Evolutionary conservation across 2,797 vertebrate species (phyloP).

Genomic region (Emys orbicularis): DNA sequence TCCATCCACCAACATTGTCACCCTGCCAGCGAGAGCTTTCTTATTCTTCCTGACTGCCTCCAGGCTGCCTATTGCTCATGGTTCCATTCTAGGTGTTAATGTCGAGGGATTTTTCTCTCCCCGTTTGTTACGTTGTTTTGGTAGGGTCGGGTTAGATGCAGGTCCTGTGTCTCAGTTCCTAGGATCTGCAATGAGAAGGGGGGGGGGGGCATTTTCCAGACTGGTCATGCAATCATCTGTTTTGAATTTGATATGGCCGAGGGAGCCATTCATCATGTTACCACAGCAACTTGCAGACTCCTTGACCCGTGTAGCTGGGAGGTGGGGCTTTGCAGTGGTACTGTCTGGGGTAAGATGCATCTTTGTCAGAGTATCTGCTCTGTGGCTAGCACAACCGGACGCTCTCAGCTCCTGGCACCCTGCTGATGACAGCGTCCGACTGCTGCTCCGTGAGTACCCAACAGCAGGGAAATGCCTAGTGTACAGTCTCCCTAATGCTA

Average conservation of each 20-base stretch:
- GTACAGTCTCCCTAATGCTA: neutral
- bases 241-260: neutral
- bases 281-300: neutral
- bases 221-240: neutral
- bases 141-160: neutral
- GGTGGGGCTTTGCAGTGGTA: slow-evolving; percentile 58
- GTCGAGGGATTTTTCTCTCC: neutral
- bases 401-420: slow-evolving; percentile 16
- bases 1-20: neutral
- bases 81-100: neutral
- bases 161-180: fast-evolving
- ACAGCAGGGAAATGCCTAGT: fast-evolving
- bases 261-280: slow-evolving; percentile 54
- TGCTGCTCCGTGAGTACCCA: slow-evolving; percentile 51
- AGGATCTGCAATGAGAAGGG: fast-evolving
- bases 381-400: neutral
- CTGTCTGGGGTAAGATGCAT: neutral
- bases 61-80: neutral
- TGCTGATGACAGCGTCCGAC: neutral
- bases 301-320: slow-evolving; percentile 39
- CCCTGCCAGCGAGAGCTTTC: neutral
- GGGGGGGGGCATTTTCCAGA: neutral
- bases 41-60: neutral
- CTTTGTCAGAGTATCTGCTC: neutral
- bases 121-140: neutral